phyloP scores from a whole-genome alignment of 1,140 invertebrate genomes.

The Drosophila burlai region DNA sequence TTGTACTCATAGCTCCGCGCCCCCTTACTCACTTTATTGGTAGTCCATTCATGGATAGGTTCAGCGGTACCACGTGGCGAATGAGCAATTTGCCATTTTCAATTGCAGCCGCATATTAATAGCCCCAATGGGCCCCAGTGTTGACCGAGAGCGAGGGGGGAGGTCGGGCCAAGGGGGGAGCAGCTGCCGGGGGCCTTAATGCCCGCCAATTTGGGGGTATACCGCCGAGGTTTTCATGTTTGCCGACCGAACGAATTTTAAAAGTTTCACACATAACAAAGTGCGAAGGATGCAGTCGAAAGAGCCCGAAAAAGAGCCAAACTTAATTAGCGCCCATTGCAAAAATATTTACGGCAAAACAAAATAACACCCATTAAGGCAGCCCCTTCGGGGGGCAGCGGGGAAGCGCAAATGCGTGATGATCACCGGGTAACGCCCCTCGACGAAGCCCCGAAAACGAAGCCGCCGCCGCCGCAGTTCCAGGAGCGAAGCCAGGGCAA shows the following conservation, averaged over 20 bases:
- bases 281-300: constrained; percentile 75
- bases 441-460: constrained; percentile 60
- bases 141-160: not conserved
- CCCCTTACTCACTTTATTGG: not conserved
- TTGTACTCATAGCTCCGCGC: constrained; percentile 13
- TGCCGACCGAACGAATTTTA: constrained; percentile 74
- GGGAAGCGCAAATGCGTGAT: constrained; percentile 81
- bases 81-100: constrained; percentile 43
- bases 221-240: constrained; percentile 71
- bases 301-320: constrained; percentile 62
- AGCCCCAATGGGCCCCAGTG: not conserved
- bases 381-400: constrained; percentile 15
- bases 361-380: constrained; percentile 84
- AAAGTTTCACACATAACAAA: constrained; percentile 84
- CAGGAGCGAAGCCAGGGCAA: constrained; percentile 8
- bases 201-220: constrained; percentile 70
- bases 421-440: constrained; percentile 84
- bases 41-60: constrained; percentile 36
- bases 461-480: constrained; percentile 15
- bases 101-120: constrained; percentile 27
- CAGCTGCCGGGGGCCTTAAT: constrained; percentile 51
- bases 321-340: constrained; percentile 84
- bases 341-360: constrained; percentile 83
- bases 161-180: not conserved
- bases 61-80: constrained; percentile 25